These are phyloP conservation scores for Magallana gigas DNA, from an alignment of 1,140 invertebrate genomes.

Conservation along the genomic window DNA sequence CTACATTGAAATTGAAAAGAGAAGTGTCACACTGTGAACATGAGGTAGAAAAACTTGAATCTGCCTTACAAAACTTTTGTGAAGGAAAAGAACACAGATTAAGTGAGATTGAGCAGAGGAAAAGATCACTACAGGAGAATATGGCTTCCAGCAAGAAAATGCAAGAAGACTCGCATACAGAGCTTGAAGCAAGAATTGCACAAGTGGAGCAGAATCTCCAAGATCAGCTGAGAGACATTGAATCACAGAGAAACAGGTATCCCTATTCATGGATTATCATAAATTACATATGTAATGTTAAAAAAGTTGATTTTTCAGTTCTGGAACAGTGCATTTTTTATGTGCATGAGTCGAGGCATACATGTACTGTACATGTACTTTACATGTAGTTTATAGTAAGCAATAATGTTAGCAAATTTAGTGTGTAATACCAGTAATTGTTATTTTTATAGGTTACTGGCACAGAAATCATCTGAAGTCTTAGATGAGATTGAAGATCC, in stretches of 20 bases:
- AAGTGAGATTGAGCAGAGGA: slow-evolving; percentile 48
- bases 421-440: too few species aligned
- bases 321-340: too few species aligned
- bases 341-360: too few species aligned
- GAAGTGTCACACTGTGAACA: slow-evolving; percentile 7
- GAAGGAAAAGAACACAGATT: slow-evolving; percentile 24
- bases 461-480: not conserved
- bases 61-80: slow-evolving; percentile 49
- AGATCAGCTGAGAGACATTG: slow-evolving; percentile 60
- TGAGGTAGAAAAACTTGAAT: slow-evolving; percentile 28
- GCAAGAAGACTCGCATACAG: slow-evolving; percentile 49
- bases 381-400: too few species aligned
- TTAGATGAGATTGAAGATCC: not conserved
- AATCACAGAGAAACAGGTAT: slow-evolving; percentile 68
- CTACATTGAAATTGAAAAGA: slow-evolving; percentile 46
- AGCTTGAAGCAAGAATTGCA: slow-evolving; percentile 59
- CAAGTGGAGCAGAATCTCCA: slow-evolving; percentile 57
- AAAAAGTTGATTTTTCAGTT: too few species aligned
- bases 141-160: slow-evolving; percentile 50
- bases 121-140: slow-evolving; percentile 48
- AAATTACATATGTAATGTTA: too few species aligned
- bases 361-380: too few species aligned
- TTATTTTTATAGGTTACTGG: not conserved
- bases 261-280: not conserved
- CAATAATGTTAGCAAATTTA: too few species aligned